Conservation (phyloP, 2,888 invertebrate species). For the Marasmarcha lunaedactyla region DNA sequence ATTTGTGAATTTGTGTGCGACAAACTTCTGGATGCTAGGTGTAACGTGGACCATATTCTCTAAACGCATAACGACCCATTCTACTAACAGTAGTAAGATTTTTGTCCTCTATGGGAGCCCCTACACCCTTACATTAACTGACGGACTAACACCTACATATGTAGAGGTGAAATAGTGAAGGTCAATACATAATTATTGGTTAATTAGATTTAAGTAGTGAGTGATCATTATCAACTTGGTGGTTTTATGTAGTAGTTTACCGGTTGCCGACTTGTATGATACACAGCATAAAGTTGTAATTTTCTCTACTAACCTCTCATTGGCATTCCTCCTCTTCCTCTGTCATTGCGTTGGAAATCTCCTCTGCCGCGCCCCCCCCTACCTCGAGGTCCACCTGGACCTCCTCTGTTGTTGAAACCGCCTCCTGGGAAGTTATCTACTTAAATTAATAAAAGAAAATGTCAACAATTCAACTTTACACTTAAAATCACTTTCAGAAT, state of each 20-base stretch:
- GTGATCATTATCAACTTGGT: background rate
- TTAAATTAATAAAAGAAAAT: too few relatives aligned
- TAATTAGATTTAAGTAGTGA: conserved; percentile 24
- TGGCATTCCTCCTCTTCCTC: conserved; percentile 54
- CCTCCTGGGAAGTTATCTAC: conserved; percentile 28
- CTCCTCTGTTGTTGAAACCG: conserved; percentile 50
- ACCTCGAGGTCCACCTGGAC: conserved; percentile 52
- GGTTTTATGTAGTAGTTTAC: too few relatives aligned
- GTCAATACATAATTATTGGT: too few relatives aligned
- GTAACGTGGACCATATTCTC: conserved; percentile 12
- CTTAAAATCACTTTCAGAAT: background rate
- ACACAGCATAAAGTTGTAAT: too few relatives aligned
- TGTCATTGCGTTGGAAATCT: conserved; percentile 50
- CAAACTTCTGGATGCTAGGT: background rate
- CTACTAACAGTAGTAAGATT: conserved; percentile 47
- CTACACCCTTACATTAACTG: too few relatives aligned
- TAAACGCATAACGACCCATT: conserved; percentile 23
- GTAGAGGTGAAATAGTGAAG: too few relatives aligned
- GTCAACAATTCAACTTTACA: background rate
- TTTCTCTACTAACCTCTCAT: conserved; percentile 43
- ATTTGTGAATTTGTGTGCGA: too few relatives aligned
- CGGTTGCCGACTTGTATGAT: too few relatives aligned
- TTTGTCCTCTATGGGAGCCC: too few relatives aligned
- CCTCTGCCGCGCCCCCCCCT: conserved; percentile 51
- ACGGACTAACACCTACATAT: too few relatives aligned